These are phyloP conservation scores for Fukomys damarensis DNA, from an alignment of 2,113 vertebrate genomes.

Conservation along the genomic window DNA sequence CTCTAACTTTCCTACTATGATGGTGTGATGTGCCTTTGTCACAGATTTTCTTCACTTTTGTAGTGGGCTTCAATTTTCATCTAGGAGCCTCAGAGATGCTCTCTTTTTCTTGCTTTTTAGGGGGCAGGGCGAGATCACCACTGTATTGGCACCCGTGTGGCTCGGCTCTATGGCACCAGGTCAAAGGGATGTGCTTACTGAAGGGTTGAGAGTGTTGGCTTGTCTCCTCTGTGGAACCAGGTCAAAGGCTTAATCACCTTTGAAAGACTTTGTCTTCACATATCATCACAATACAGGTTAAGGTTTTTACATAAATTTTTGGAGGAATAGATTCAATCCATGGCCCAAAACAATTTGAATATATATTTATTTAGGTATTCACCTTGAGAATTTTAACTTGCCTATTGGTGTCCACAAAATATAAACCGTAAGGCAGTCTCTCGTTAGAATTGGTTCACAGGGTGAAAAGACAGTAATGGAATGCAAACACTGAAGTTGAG, in stretches of 20 bases:
- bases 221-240: no score
- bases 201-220: no score
- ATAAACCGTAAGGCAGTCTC: neutral
- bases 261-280: neutral
- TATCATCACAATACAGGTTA: neutral
- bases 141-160: no score
- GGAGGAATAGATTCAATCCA: neutral
- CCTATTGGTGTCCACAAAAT: neutral
- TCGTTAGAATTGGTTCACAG: neutral
- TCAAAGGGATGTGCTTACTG: no score
- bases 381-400: neutral
- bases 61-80: no score
- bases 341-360: neutral
- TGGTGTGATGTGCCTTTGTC: no score
- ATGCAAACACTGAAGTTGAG: neutral
- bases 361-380: neutral
- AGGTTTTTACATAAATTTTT: neutral
- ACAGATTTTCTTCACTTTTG: no score
- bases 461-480: neutral
- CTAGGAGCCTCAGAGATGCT: no score
- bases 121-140: no score
- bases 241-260: neutral
- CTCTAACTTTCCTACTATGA: no score
- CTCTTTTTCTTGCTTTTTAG: no score
- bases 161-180: no score